These are phyloP conservation scores for Bufo gargarizans DNA, from an alignment of 2,113 vertebrate species.

Conservation along the genomic window DNA sequence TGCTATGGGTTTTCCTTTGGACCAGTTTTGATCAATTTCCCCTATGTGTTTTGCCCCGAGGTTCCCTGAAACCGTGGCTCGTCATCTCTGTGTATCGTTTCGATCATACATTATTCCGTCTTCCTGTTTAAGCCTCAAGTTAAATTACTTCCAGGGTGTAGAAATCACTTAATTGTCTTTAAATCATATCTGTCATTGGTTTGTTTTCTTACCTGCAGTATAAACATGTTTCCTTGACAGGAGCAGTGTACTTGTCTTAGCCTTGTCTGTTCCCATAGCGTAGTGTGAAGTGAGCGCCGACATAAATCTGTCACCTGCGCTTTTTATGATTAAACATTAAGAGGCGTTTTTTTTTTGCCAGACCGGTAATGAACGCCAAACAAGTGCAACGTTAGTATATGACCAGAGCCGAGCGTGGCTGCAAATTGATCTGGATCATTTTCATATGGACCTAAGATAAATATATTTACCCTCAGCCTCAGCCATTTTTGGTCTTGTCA, in stretches of 20 bases:
- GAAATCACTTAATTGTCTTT: conserved; percentile 39
- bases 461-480: neutral
- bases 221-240: conserved; percentile 41
- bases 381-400: too few species aligned
- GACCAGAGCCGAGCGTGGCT: neutral
- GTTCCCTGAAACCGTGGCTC: neutral
- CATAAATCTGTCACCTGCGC: neutral
- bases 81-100: neutral
- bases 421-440: neutral
- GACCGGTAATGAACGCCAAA: too few species aligned
- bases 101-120: neutral
- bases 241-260: conserved; percentile 25
- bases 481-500: too few species aligned
- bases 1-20: too few species aligned
- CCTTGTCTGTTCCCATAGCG: conserved; percentile 12
- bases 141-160: neutral
- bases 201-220: conserved; percentile 39
- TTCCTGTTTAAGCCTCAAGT: neutral
- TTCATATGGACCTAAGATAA: neutral
- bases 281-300: neutral
- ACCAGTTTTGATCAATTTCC: too few species aligned
- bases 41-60: neutral
- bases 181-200: conserved; percentile 32
- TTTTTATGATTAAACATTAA: neutral
- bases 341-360: too few species aligned